Conservation (phyloP, 2,797 vertebrate genomes). For the Orientallactaga sibirica region DNA sequence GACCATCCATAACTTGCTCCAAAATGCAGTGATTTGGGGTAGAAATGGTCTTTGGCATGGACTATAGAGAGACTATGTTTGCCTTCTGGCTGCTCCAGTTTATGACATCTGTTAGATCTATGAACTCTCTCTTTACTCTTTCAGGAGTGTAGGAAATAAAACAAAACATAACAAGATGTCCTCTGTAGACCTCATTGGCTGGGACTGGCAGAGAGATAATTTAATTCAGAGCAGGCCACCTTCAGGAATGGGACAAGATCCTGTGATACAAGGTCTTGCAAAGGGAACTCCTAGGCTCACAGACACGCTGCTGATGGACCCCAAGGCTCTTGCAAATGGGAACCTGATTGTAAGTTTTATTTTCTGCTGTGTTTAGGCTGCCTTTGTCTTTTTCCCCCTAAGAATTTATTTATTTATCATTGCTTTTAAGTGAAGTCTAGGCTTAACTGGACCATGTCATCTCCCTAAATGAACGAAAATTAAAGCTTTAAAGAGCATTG, state of each 20-base stretch:
- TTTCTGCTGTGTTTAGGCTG: background rate
- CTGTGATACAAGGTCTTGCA: background rate
- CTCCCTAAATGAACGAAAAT: background rate
- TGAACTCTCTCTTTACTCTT: background rate
- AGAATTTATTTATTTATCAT: constrained; percentile 47
- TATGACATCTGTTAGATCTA: background rate
- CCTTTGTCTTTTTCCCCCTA: background rate
- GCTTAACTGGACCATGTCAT: background rate
- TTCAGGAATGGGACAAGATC: background rate
- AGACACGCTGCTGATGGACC: background rate
- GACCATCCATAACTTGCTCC: background rate
- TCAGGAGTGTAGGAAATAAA: constrained; percentile 22
- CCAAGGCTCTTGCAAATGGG: background rate
- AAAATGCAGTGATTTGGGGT: background rate
- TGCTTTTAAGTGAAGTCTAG: constrained; percentile 52
- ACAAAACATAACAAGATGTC: background rate
- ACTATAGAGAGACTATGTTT: background rate
- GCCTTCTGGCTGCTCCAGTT: background rate
- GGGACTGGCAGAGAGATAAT: constrained; percentile 16
- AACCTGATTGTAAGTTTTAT: constrained; percentile 21
- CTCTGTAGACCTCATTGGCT: background rate
- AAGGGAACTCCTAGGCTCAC: background rate
- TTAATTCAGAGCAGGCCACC: background rate
- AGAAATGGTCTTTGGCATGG: constrained; percentile 8
- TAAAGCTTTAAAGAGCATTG: background rate